Base-by-base conservation (phyloP, 2,888 invertebrate genomes). In the Apoda limacodes region DNA sequence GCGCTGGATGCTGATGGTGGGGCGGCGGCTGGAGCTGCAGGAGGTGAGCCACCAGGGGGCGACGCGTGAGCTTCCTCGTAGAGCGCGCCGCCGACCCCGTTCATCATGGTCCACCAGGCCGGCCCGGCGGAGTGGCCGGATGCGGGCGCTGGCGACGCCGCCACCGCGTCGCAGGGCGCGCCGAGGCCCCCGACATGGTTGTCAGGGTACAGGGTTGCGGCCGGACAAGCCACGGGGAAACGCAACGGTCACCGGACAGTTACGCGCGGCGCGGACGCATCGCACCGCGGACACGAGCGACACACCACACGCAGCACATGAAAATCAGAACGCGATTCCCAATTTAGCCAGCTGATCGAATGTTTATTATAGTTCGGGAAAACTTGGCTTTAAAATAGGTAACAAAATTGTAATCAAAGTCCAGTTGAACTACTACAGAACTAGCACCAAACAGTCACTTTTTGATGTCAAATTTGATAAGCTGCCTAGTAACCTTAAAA, bases 61-160 rank as follows among this genome's bases (percentile, higher is more conserved):
- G 84, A 83, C 55, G 84, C 75, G 63, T 81, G 82, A 72, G 84
- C 66, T 82, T 89, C 89, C 71, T 89, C 89, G 83, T 89, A 89
- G 52, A 88, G 83, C 75, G 88, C 85, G 78, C 89, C 88, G 87
- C 89, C 89, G 62, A 78, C 86, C 60, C 78, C 78, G 87, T 89
- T 90, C 89, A 89, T 89, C 88, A 89, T 89, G 82, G 86, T 85
- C 87, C 89, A 89, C 88, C 89, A 89, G 83, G 88, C 87, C 84
- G 89, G 87, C 85, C 89, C 89, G 87, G 89, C 84, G 87, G 88
- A 86, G 86, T 88, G 85, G 84, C 87, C 88, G 86, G 88, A 86
- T 84, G 87, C 87, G 87, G 88, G 87, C 86, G 88, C 88, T 88
- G 88, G 85, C 81, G 85, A 85, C 75, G 83, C 83, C 81, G 85